Evolutionary conservation across 2,113 vertebrate species (phyloP).

Genomic region (Chloropsis hardwickii): DNA sequence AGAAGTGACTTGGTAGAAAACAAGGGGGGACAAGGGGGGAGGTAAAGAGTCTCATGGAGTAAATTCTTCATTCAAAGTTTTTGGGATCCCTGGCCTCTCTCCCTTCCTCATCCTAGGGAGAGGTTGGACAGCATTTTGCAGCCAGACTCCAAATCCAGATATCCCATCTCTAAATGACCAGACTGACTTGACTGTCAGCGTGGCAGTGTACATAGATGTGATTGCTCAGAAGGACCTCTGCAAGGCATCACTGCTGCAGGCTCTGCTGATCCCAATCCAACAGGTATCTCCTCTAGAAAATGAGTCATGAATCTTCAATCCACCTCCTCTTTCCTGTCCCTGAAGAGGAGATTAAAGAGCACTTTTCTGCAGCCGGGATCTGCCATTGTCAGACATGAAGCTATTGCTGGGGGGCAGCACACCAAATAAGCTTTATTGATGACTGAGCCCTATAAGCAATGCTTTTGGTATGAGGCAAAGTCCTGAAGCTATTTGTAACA

Average conservation of each 20-base stretch:
- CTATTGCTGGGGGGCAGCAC: background rate
- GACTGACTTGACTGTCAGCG: rapidly evolving
- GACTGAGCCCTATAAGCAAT: background rate
- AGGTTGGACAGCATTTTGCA: background rate
- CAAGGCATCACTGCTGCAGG: background rate
- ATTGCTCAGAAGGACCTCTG: background rate
- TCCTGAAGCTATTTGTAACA: background rate
- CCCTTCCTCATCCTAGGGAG: background rate
- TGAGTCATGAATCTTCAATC: background rate
- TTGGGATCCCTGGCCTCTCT: rapidly evolving
- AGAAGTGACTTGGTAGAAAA: background rate
- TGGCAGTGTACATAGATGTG: background rate
- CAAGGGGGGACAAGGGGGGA: background rate
- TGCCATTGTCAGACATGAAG: background rate
- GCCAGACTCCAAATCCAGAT: background rate
- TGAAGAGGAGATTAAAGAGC: background rate
- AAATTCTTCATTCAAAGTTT: background rate
- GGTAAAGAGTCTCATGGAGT: background rate
- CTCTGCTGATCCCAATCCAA: background rate
- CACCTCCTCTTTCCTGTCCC: background rate
- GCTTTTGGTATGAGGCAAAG: background rate
- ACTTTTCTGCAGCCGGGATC: background rate
- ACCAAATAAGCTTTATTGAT: background rate
- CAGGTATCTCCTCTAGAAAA: background rate
- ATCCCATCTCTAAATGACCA: background rate